Evolutionary conservation across 2,888 invertebrate species (phyloP).

Genomic region (Melolontha melolontha): DNA sequence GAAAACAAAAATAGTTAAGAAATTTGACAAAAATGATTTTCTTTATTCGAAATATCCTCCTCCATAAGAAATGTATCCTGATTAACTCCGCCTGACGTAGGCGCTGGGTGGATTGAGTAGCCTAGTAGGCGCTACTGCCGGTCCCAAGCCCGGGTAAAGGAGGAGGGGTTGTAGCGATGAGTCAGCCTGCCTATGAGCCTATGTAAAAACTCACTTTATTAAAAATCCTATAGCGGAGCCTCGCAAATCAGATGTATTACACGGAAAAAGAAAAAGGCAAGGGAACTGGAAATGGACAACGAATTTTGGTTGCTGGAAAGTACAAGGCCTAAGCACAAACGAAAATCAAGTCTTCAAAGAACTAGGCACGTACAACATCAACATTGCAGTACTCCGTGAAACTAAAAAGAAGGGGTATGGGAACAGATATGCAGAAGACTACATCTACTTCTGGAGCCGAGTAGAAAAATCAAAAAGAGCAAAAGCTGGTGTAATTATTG

Average conservation of each 20-base stretch:
- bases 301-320: neutral
- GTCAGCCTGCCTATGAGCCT: too few relatives aligned
- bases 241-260: neutral
- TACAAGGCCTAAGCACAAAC: neutral
- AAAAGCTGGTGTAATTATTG: neutral
- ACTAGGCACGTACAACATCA: neutral
- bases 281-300: neutral
- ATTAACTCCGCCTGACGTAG: too few relatives aligned
- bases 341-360: neutral
- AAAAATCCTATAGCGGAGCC: neutral
- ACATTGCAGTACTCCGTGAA: constrained; percentile 3
- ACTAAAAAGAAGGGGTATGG: neutral
- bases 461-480: neutral
- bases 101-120: too few relatives aligned
- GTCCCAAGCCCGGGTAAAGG: too few relatives aligned
- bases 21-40: too few relatives aligned
- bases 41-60: too few relatives aligned
- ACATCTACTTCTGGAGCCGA: neutral
- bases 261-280: neutral
- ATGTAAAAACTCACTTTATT: neutral
- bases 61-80: too few relatives aligned
- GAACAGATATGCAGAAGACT: neutral
- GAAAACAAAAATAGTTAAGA: too few relatives aligned
- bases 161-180: too few relatives aligned
- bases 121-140: too few relatives aligned